Evolutionary conservation across 2,797 vertebrate species (phyloP), one percentile per base, ranked within the genome.

Genomic region (Podargus strigoides): DNA sequence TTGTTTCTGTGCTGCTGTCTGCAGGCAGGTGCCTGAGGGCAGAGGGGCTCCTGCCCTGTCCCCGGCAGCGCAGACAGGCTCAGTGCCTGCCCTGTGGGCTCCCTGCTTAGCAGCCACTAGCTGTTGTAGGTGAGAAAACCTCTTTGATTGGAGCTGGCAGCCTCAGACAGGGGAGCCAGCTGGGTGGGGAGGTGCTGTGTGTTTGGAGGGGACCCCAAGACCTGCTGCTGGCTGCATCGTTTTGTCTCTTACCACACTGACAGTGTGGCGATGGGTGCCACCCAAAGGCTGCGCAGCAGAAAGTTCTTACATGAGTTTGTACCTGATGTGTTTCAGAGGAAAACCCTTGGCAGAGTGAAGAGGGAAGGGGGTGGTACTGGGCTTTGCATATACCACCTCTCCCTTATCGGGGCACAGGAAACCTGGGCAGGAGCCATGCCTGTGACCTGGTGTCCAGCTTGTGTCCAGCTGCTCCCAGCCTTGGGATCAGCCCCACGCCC

Each of bases 241-340:
- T 69, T 62, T 59, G 19, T 66, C 23, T 76, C 30, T 55, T 49
- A 28, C 5, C 14, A 37, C 21, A 1, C 23, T n/a, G 21, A 50
- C 36, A 67, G 1, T 26, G 9, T 0, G 7, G 42, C 26, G 20
- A 34, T 2, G 0, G 6, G 24, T 47, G 60, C 26, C 26, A 15
- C 64, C 14, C 41, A 37, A 36, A 59, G 34, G 47, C 76, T 89
- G 32, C 44, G 23, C 1, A 2, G 36, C 55, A 67, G 26, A 15
- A 77, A 27, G 11, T 21, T 70, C 34, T 52, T 42, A 17, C 37
- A 85, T 20, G 1, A 0, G 24, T 64, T 89, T 3, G 1, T n/a
- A 27, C 23, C 28, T 56, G 20, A 39, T 73, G 30, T 32, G 18
- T 75, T 66, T 55, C 28, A 34, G 56, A 55, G 32, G 41, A 86